Evolutionary conservation across 2,797 vertebrate genomes (phyloP).

Genomic region (Channa striata): DNA sequence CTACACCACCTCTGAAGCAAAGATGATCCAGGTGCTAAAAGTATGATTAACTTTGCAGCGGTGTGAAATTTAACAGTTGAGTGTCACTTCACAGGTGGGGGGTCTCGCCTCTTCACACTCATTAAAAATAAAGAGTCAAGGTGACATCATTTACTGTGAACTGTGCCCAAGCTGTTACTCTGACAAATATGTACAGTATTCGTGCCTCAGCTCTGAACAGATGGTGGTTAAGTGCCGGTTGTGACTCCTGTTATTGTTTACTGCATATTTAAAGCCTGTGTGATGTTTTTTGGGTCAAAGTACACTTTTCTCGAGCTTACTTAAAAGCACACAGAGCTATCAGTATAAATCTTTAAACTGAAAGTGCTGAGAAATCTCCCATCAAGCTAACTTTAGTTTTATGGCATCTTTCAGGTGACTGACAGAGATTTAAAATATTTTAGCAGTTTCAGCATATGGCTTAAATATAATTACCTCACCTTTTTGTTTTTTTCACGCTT

Average conservation of each 20-base stretch:
- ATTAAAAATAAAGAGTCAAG: conserved; percentile 3
- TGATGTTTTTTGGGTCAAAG: conserved; percentile 1
- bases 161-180: background rate
- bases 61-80: conserved; percentile 6
- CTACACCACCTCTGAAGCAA: background rate
- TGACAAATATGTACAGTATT: background rate
- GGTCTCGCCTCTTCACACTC: conserved; percentile 5
- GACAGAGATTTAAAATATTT: too few relatives aligned
- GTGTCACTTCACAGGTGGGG: conserved; percentile 10
- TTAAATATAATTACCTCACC: too few relatives aligned
- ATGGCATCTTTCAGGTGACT: too few relatives aligned
- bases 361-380: too few relatives aligned
- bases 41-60: background rate
- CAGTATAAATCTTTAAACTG: background rate
- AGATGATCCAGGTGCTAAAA: background rate
- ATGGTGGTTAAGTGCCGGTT: background rate
- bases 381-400: too few relatives aligned
- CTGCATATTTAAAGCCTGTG: background rate
- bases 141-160: background rate
- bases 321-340: background rate
- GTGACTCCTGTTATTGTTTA: conserved; percentile 2
- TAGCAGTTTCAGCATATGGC: too few relatives aligned
- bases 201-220: background rate
- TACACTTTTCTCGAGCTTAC: conserved; percentile 5
- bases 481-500: too few relatives aligned